Percentiles rank a stretch among this genome's conserved stretches.
These are phyloP conservation scores for Lepidurus arcticus DNA, from an alignment of 1,140 invertebrate genomes.

Conservation along the genomic window DNA sequence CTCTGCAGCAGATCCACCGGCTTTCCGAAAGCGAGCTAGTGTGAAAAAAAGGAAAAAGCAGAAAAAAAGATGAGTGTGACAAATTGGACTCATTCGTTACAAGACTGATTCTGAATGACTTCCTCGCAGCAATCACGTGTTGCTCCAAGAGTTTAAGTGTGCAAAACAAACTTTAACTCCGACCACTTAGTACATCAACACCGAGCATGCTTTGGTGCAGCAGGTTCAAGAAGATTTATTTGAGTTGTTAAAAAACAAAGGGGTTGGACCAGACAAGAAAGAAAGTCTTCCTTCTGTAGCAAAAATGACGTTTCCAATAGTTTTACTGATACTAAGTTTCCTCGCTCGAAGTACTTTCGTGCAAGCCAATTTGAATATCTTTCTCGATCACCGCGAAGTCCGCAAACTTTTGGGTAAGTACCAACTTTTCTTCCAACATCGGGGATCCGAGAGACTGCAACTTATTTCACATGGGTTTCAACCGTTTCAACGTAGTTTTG, in stretches of 20 bases:
- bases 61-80: background rate
- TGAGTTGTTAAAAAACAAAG: background rate
- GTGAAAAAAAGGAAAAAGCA: background rate
- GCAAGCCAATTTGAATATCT: conserved; percentile 29
- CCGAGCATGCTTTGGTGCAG: background rate
- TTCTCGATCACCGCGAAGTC: conserved; percentile 29
- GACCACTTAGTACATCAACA: background rate
- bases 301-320: background rate
- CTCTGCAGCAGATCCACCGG: background rate
- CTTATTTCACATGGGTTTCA: too few relatives aligned
- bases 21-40: background rate
- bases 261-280: background rate
- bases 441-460: background rate
- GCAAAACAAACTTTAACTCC: background rate
- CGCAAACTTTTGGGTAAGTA: conserved; percentile 28
- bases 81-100: conserved; percentile 2
- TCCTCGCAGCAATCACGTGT: background rate
- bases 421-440: background rate
- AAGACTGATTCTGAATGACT: background rate
- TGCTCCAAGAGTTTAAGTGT: background rate
- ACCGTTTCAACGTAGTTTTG: background rate
- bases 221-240: background rate
- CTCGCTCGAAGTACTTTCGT: background rate
- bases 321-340: background rate
- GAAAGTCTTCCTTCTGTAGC: conserved; percentile 7